A percentile compares a stretch with the other conserved stretches of the same genome.
Evolutionary conservation across 2,797 vertebrate species (phyloP).

Genomic region (Odontamblyopus rebecca): DNA sequence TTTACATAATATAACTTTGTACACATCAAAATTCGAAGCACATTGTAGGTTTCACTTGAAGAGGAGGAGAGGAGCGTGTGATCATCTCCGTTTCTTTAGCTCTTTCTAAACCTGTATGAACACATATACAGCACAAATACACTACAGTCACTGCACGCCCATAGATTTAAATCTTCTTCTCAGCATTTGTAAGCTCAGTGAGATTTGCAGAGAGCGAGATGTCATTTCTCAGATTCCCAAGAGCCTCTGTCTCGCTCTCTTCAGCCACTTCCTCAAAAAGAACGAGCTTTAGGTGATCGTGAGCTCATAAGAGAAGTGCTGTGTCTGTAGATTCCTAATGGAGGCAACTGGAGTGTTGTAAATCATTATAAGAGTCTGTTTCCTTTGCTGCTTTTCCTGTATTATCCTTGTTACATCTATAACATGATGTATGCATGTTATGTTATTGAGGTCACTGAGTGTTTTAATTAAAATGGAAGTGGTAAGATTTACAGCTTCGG

Average conservation of each 20-base stretch:
- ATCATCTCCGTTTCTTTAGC: no score
- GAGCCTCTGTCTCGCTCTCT: background rate
- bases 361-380: background rate
- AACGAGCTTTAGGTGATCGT: background rate
- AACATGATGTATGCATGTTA: background rate
- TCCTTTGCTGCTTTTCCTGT: background rate
- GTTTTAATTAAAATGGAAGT: background rate
- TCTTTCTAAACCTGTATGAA: no score
- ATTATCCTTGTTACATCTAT: background rate
- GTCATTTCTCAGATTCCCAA: background rate
- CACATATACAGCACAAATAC: no score
- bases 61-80: no score
- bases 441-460: background rate
- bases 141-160: no score
- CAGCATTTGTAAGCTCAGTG: no score
- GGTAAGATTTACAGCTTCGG: background rate
- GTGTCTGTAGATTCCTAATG: conserved; percentile 11
- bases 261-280: background rate
- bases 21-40: no score
- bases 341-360: background rate
- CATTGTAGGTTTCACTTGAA: no score
- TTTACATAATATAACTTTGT: no score
- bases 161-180: no score
- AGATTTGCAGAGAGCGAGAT: background rate
- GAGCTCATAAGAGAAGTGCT: background rate